Conservation (phyloP, 2,888 invertebrate species). For the Xestobium rufovillosum region DNA sequence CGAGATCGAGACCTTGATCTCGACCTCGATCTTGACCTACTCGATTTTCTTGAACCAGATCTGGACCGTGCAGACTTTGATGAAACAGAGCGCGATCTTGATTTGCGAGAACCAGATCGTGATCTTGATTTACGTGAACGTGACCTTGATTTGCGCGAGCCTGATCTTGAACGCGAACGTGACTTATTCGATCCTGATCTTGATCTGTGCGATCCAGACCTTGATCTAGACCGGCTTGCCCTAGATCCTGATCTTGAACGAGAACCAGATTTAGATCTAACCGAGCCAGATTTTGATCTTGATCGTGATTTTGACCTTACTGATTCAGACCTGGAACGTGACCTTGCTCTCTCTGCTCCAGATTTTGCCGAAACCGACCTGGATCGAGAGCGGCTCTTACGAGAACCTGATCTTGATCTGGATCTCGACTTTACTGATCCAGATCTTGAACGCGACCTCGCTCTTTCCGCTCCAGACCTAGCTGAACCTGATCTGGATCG, state of each 20-base stretch:
- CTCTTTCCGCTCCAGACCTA: no score
- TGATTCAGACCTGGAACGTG: conserved; percentile 31
- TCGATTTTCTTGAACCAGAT: conserved; percentile 25
- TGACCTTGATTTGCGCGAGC: conserved; percentile 24
- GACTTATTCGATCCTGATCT: conserved; percentile 23
- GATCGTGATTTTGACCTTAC: conserved; percentile 31
- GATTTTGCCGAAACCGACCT: conserved; percentile 33
- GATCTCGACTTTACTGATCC: conserved; percentile 27
- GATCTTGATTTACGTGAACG: conserved; percentile 22
- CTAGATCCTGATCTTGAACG: conserved; percentile 27
- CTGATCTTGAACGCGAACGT: conserved; percentile 27
- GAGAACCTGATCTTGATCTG: conserved; percentile 29
- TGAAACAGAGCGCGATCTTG: conserved; percentile 25
- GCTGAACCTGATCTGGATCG: conserved; percentile 27
- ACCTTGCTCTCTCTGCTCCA: conserved; percentile 25
- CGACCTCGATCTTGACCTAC: conserved; percentile 24
- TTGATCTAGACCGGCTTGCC: conserved; percentile 32
- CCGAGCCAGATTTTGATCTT: conserved; percentile 23
- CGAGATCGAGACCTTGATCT: conserved; percentile 21
- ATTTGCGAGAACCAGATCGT: conserved; percentile 22
- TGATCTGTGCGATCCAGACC: conserved; percentile 21
- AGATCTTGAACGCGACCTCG: conserved; percentile 24
- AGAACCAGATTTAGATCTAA: conserved; percentile 31
- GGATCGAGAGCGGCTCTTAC: conserved; percentile 33
- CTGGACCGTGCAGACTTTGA: conserved; percentile 28